Base-by-base conservation (phyloP, 2,888 invertebrate genomes). In the Melipona beecheii region DNA sequence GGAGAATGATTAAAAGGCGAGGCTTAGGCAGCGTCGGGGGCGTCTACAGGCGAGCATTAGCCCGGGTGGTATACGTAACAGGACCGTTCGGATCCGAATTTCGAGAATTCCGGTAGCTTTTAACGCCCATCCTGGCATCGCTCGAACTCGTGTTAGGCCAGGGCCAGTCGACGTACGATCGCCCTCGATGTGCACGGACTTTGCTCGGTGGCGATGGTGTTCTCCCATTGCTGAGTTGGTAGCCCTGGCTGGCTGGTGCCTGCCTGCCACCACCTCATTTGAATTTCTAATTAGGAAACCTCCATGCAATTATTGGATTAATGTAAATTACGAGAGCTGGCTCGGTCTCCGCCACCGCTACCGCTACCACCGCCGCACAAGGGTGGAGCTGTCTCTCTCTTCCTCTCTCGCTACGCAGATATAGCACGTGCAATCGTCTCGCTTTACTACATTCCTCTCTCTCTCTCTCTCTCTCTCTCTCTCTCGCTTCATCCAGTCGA, bases 291-390 rank as follows among this genome's bases (percentile, higher is more conserved):
- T 97, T 97, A 97, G 97, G 97, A 97, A 97, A 97, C 97, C 97
- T 97, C 97, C 97, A 97, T 97, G 97, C 97, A 97, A 97, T 97
- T 97, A 97, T 97, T 97, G 97, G 97, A 97, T 97, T 97, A 97
- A 97, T 97, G 97, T 97, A 97, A 97, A 97, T 97, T 97, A 97
- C 97, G 97, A 97, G 96, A 97, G 96, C 96, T 96, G 96, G 96
- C 94, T 94, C 93, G 94, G 94, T 94, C 94, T 94, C 93, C 92
- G 92, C 93, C 92, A 93, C 92, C 91, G 93, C 93, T 91, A 91
- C 92, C 91, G 92, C 93, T 92, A 91, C 92, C 92, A 91, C 92
- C 92, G 91, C 93, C 93, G 93, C 93, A 93, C 93, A 93, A 93
- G 93, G 94, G 94, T 93, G 91, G 92, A 93, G 92, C 91, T 91